Evolutionary conservation across 2,888 invertebrate genomes (phyloP), one percentile per base, ranked within the genome.

Genomic region (Zhuqinia jingwanae): DNA sequence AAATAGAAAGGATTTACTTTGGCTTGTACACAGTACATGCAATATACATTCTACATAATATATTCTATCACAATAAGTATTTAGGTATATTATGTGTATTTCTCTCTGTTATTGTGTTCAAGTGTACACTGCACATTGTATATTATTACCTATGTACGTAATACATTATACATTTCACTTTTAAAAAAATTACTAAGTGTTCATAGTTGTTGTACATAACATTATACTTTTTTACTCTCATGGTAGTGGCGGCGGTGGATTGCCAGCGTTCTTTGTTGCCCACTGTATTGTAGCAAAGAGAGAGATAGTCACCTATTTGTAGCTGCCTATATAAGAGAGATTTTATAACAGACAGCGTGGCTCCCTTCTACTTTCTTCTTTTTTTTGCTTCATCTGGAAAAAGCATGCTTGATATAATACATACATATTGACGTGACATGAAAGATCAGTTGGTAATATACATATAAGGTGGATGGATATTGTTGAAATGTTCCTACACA

Each of bases 1-100:
- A 87, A 87, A 78, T 87, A 87, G 82, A 87, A 82, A 87, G 87
- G 87, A 87, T 87, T 87, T 87, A 70, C 87, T 87, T 36, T 82
- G 53, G 60, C 82, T 50, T 82, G 70, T 85, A 56, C 75, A 53
- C 47, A 77, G 70, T 85, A 56, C 75, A 53, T 47, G 30, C 50
- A 63, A 79, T 79, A 79, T 65, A 65, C 50, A 77, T 20, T 42
- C 60, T n/a, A n/a, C n/a, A n/a, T n/a, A n/a, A n/a, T n/a, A n/a
- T n/a, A n/a, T n/a, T 82, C 30, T 8, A 36, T 36, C 36, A 42
- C 68, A 45, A 42, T 63, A 82, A 47, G 53, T 80, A 80, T 68
- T 58, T 73, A 81, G 25, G 70, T 58, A 80, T 65, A 45, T 63
- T 47, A n/a, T 17, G 22, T 68, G 13, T 75, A 10, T 20, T 25